Percentiles rank a stretch among this genome's conserved stretches.
Evolutionary conservation across 1,140 invertebrate species (phyloP).

Genomic region (Pseudomyrmex dendroicus): DNA sequence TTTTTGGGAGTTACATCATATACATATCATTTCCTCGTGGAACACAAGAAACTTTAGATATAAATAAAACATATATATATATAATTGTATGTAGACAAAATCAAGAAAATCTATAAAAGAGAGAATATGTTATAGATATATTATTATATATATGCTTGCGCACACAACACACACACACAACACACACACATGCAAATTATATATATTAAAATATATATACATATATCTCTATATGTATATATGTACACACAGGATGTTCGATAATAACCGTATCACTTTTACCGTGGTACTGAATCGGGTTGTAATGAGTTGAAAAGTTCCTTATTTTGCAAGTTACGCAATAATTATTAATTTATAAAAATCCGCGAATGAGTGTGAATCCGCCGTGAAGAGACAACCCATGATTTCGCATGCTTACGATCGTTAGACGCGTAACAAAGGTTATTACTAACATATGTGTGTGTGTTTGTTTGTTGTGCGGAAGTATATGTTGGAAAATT

Average conservation of each 20-base stretch:
- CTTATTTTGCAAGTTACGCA: too few species aligned
- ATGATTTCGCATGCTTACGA: too few species aligned
- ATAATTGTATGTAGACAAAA: slow-evolving; percentile 51
- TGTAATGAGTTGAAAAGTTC: too few species aligned
- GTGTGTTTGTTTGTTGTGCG: too few species aligned
- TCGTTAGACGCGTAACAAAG: too few species aligned
- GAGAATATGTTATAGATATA: slow-evolving; percentile 44
- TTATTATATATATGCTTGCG: slow-evolving; percentile 66
- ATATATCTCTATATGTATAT: background rate
- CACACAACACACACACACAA: too few species aligned
- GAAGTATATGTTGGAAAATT: slow-evolving; percentile 63
- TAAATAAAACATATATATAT: slow-evolving; percentile 69
- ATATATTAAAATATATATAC: slow-evolving; percentile 65
- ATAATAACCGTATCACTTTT: too few species aligned
- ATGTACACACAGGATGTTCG: slow-evolving; percentile 70
- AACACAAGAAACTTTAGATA: slow-evolving; percentile 83
- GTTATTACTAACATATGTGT: too few species aligned
- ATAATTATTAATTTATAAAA: too few species aligned
- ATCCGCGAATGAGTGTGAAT: too few species aligned
- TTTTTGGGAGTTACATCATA: slow-evolving; percentile 66
- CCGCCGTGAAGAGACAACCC: too few species aligned
- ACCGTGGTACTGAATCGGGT: too few species aligned
- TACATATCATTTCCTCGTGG: slow-evolving; percentile 84
- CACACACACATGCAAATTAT: slow-evolving; percentile 69
- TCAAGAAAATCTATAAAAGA: slow-evolving; percentile 2